Evolutionary conservation across 2,113 vertebrate genomes (phyloP).

Genomic region (Ictalurus furcatus): DNA sequence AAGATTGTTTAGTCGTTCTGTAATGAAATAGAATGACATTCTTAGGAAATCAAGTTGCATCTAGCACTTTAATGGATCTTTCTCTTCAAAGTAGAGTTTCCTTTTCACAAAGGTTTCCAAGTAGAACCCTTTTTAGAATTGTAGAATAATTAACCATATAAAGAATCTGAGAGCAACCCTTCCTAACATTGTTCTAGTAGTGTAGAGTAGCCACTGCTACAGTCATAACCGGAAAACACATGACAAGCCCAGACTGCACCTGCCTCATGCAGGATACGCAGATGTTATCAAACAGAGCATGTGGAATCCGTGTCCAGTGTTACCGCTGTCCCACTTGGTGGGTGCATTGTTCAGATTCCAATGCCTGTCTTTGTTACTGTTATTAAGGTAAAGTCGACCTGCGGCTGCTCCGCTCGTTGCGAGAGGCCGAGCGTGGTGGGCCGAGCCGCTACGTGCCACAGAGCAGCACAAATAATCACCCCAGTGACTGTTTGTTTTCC

Average conservation of each 20-base stretch:
- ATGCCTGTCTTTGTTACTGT: slow-evolving; percentile 52
- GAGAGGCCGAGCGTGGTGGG: slow-evolving; percentile 29
- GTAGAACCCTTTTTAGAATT: not conserved
- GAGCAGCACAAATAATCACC: slow-evolving; percentile 56
- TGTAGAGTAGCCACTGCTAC: not conserved
- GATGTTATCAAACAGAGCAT: slow-evolving; percentile 45
- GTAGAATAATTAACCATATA: not conserved
- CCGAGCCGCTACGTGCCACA: slow-evolving; percentile 46
- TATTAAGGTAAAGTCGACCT: slow-evolving; percentile 50
- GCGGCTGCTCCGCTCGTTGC: slow-evolving; percentile 18
- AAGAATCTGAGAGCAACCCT: not conserved
- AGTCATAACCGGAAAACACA: slow-evolving; percentile 24
- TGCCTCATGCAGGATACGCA: slow-evolving; percentile 34
- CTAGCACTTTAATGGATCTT: not conserved
- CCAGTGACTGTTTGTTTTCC: slow-evolving; percentile 53
- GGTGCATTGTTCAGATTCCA: slow-evolving; percentile 57
- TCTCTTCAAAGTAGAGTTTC: not conserved
- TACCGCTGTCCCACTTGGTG: slow-evolving; percentile 37
- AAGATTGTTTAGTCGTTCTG: not conserved
- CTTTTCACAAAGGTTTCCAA: not conserved
- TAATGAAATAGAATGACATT: not conserved
- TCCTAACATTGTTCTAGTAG: not conserved
- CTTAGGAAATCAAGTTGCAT: not conserved
- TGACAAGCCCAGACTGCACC: slow-evolving; percentile 35
- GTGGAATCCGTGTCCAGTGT: slow-evolving; percentile 37